Evolutionary conservation across 1,140 invertebrate species (phyloP).

Genomic region (Oreohelix idahoensis): DNA sequence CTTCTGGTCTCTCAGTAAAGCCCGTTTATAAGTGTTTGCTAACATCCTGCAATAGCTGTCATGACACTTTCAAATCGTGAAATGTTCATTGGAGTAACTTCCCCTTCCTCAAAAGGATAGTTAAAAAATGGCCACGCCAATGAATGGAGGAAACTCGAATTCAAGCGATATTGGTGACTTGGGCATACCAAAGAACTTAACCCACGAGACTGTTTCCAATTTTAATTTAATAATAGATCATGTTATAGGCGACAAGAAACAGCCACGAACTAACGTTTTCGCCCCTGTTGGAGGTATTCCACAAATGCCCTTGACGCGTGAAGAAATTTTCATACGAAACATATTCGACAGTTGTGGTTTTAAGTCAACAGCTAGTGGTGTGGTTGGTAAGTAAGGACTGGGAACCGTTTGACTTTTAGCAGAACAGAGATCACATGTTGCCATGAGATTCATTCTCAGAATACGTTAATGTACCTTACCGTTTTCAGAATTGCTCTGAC

Average conservation of each 20-base stretch:
- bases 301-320: constrained; percentile 53
- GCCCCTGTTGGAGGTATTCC: constrained; percentile 51
- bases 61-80: too few relatives aligned
- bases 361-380: constrained; percentile 91
- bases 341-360: constrained; percentile 93
- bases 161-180: constrained; percentile 8
- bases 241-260: constrained; percentile 54
- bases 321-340: constrained; percentile 78
- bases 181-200: constrained; percentile 37
- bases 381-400: constrained; percentile 85
- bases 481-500: too few relatives aligned
- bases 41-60: too few relatives aligned
- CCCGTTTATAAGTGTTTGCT: too few relatives aligned
- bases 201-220: constrained; percentile 47
- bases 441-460: too few relatives aligned
- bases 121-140: neutral
- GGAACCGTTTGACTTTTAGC: too few relatives aligned
- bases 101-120: neutral
- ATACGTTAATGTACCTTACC: too few relatives aligned
- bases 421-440: too few relatives aligned
- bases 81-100: neutral
- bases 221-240: constrained; percentile 57
- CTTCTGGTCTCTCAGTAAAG: too few relatives aligned
- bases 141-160: neutral
- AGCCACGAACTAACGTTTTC: constrained; percentile 27